phyloP scores from a whole-genome alignment of 2,113 vertebrate genomes.

The Suricata suricatta region DNA sequence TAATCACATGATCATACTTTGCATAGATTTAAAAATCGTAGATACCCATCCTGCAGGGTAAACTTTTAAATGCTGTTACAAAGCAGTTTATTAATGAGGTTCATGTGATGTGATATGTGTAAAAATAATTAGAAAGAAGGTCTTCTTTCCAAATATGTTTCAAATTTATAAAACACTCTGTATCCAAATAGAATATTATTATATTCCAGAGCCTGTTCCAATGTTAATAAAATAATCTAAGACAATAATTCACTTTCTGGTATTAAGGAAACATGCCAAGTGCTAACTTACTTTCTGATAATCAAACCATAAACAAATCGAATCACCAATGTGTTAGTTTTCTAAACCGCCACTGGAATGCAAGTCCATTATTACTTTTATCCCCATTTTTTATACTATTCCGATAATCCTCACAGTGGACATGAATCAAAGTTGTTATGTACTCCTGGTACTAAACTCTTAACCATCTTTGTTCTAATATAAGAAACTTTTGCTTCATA shows the following conservation, averaged over 20 bases:
- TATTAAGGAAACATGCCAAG: background rate
- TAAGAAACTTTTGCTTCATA: background rate
- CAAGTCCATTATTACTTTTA: background rate
- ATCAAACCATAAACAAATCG: background rate
- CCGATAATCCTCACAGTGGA: background rate
- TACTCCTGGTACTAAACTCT: background rate
- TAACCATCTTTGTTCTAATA: background rate
- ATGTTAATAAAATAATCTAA: background rate
- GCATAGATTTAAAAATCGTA: background rate
- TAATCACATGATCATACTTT: background rate
- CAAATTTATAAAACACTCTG: background rate
- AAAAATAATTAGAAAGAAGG: background rate
- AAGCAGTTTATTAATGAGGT: background rate
- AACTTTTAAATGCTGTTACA: background rate
- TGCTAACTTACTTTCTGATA: background rate
- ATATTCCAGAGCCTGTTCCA: background rate
- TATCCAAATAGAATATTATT: background rate
- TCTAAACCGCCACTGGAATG: background rate
- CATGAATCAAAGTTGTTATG: background rate
- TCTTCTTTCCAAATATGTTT: background rate
- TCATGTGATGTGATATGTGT: background rate
- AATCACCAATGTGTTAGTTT: background rate
- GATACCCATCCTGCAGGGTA: background rate
- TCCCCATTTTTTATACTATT: background rate
- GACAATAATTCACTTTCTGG: background rate